phyloP scores from a whole-genome alignment of 2,113 vertebrate genomes.

The Ceuthmochares aereus region DNA sequence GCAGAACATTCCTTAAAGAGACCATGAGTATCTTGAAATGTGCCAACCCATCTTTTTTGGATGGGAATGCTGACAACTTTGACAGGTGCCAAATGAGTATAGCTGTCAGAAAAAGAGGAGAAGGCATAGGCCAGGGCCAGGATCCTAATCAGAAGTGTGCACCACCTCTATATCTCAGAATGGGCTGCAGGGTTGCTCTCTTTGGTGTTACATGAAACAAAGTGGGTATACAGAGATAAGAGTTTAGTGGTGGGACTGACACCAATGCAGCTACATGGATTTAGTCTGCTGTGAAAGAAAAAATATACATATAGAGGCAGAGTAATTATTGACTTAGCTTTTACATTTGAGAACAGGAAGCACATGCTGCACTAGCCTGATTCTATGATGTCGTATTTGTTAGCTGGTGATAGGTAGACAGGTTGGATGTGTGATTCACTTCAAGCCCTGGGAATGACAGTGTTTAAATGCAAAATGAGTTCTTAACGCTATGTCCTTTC shows the following conservation, averaged over 20 bases:
- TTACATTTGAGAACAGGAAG: constrained; percentile 26
- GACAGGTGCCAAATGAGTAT: neutral
- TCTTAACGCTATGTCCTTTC: neutral
- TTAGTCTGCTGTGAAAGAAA: neutral
- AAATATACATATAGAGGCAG: neutral
- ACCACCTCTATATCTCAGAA: neutral
- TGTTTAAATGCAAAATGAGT: neutral
- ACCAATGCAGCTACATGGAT: neutral
- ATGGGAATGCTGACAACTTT: neutral
- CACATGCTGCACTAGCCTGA: neutral
- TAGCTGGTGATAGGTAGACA: neutral
- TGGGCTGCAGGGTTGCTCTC: neutral
- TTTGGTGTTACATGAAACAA: neutral
- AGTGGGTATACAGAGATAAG: neutral
- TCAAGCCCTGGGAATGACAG: neutral
- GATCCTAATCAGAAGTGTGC: neutral
- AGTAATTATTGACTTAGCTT: constrained; percentile 51
- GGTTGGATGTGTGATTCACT: neutral
- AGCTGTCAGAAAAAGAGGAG: neutral
- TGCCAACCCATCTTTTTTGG: neutral
- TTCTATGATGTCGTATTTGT: neutral
- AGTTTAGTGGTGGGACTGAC: neutral
- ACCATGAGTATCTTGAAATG: neutral
- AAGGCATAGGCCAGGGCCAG: neutral
- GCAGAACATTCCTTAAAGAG: neutral